Evolutionary conservation across 2,113 vertebrate species (phyloP), one percentile per base, ranked within the genome.

Genomic region (Centropus bengalensis): DNA sequence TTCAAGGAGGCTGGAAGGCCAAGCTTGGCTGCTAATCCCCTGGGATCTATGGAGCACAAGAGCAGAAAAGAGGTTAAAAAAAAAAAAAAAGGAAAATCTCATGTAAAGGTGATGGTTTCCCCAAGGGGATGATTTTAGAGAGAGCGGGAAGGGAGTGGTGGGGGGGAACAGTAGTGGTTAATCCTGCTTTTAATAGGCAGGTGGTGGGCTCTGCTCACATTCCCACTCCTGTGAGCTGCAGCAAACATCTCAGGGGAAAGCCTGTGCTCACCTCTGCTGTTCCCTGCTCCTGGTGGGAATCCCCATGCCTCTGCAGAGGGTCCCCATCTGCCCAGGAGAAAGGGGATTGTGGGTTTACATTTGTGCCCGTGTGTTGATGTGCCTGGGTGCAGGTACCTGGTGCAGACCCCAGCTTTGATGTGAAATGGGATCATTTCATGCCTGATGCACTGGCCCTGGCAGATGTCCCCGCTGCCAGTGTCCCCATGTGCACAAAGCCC

Each of bases 21-120:
- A 89, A 81, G 95, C 94, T 92, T 84, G 88, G 86, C 92, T 91
- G 94, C 80, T 97, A 97, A 98, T 97, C 95, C 96, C 91, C 94
- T 97, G 94, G 79, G 96, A 97, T 97, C 91, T 90, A 44, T 60
- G 83, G 69, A 84, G 86, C 73, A 78, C 22, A 3, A 3, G 89
- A 96, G 90, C 88, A 97, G 96, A 96, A 97, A 97, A 93, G 86
- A 96, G 71, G 92, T 90, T 93, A 22, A 91, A 92, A 96, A 78
- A 70, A 47, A 47, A 86, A 86, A 40, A 47, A 51, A 36, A n/a
- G 11, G 77, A 95, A 96, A 97, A 93, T 92, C 94, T 91, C 88
- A 54, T 93, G 89, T 95, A 96, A 97, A 96, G 81, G 92, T 90
- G 69, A 92, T 94, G 54, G 82, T 85, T 97, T 95, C 89, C 94